Evolutionary conservation across 1,140 invertebrate genomes (phyloP), one percentile per base, ranked within the genome.

Genomic region (Drosophila bipectinata): DNA sequence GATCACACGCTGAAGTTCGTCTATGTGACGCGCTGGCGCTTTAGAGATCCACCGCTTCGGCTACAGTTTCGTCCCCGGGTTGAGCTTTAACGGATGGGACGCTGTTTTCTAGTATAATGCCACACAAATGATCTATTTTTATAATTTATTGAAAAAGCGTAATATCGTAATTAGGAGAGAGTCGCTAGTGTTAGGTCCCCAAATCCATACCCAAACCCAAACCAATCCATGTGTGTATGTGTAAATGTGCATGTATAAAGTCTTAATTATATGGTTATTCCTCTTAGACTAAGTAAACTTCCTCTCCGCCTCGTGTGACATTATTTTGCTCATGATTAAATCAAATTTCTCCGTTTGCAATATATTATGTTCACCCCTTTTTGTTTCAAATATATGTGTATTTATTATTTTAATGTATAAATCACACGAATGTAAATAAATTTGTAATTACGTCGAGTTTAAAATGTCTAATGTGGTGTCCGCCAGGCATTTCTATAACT

Each of bases 1-100:
- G 98, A 99, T 92, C 99, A 99, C 92, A 99, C 98, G 34, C 93
- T 99, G 56, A 99, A 99, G 93, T 99, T 99, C 93, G 98, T 99
- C 32, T 98, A 97, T 90, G 97, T 99, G 12, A 99, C 99, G 37
- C 94, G 98, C 83, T 99, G 98, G 98, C 95, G 98, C 93, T 98
- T 98, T 93, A 95, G 97, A 80, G 97, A 97, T 91, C 97, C 97
- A 49, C 97, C 97, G 1, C 92, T 98, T 41, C 94, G 95, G 71
- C 92, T 98, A 75, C 96, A 97, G 84, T 98, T 97, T 93, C 93
- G 96, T 90, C 96, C 96, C 74, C 93, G 95, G 73, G 95, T 96
- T 47, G 91, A 92, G 54, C 75, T 92, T 55, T 91, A 91, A 85
- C 83, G 66, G 39, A 60, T 63, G 62, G 51, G 34, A 28, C 52